A percentile compares a stretch with the other conserved stretches of the same genome.
phyloP scores from a whole-genome alignment of 2,113 vertebrate genomes.

The Mesembrinibis cayennensis region DNA sequence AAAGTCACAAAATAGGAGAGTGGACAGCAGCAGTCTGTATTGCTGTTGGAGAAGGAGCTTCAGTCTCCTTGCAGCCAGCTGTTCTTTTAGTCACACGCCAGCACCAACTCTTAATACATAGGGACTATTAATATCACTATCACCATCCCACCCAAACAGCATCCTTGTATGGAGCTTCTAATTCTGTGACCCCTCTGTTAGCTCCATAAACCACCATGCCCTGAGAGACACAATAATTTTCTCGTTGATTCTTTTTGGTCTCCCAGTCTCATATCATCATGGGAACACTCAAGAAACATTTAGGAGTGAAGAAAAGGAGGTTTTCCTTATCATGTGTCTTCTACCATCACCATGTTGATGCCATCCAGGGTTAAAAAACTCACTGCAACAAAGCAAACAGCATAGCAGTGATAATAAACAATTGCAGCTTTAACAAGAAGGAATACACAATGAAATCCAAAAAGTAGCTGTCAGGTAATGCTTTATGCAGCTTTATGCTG shows the following conservation, averaged over 20 bases:
- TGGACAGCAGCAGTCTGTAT: slow-evolving; percentile 2
- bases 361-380: not conserved
- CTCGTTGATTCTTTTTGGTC: not conserved
- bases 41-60: not conserved
- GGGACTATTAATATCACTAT: not conserved
- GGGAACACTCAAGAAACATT: not conserved
- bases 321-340: not conserved
- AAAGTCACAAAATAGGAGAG: not conserved
- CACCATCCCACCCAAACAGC: not conserved
- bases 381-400: not conserved
- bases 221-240: not conserved
- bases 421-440: not conserved
- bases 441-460: not conserved
- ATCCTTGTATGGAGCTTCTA: not conserved
- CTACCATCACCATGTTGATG: not conserved
- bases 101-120: not conserved
- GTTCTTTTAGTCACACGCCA: not conserved
- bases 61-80: not conserved
- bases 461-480: not conserved
- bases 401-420: not conserved
- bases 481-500: not conserved
- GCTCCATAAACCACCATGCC: not conserved
- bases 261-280: not conserved
- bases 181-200: not conserved
- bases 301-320: not conserved